A percentile compares a stretch with the other conserved stretches of the same genome.
Conservation (phyloP, 2,888 invertebrate species). For the Drosophila koepferae region DNA sequence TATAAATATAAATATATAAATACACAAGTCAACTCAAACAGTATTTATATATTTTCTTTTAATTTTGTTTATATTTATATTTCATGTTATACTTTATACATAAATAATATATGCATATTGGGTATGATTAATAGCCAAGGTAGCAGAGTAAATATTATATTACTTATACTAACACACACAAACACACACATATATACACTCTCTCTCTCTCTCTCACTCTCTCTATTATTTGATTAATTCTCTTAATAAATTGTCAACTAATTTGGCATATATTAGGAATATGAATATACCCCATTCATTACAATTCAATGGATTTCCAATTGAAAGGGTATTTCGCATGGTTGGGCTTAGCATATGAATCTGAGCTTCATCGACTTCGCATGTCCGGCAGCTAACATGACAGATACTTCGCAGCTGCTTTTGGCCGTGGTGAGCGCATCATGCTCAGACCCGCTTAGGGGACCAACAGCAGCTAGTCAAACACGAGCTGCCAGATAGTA, state of each 20-base stretch:
- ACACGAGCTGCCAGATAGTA: conserved; percentile 20
- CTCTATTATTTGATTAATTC: not conserved
- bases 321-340: not conserved
- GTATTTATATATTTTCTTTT: too few relatives aligned
- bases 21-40: too few relatives aligned
- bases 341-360: not conserved
- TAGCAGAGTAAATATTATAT: too few relatives aligned
- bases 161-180: too few relatives aligned
- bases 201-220: too few relatives aligned
- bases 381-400: conserved; percentile 19
- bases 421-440: conserved; percentile 18
- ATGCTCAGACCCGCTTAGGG: conserved; percentile 38
- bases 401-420: conserved; percentile 25
- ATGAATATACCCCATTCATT: not conserved
- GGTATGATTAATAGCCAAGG: too few relatives aligned
- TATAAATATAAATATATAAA: too few relatives aligned
- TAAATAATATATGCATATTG: too few relatives aligned
- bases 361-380: conserved; percentile 6
- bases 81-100: too few relatives aligned
- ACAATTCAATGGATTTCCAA: not conserved
- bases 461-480: conserved; percentile 25
- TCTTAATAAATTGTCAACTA: not conserved
- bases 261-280: not conserved
- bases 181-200: too few relatives aligned
- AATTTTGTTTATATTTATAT: too few relatives aligned